Base-by-base conservation (phyloP, 1,140 invertebrate species). In the Atta colombica region DNA sequence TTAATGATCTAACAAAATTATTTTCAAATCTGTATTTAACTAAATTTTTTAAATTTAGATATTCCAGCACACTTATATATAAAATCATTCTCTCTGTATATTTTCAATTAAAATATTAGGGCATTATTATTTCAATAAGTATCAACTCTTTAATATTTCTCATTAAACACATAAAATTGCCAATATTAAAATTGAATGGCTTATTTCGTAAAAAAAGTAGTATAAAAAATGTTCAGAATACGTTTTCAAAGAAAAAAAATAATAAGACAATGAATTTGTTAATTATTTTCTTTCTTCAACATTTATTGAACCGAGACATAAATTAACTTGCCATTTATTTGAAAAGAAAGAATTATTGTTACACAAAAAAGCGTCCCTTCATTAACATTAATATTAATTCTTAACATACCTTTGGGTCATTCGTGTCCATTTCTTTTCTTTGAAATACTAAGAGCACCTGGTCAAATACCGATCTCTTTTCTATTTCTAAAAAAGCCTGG, bases 351-450 rank as follows among this genome's bases (percentile, higher is more conserved):
- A 84, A 45, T 74, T 8, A 16, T 74, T 84, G 61, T 84, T 45
- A 45, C 18, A 8, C n/a, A 53, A 25, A n/a, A 51, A 49, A 18
- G 0, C 8, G 8, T 1, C 14, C 45, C 18, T 82, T 84, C 69
- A 25, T 60, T 72, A 72, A 82, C 25, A 12, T 84, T 84, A 84
- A 75, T 74, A 63, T 74, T 28, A 75, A 31, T 31, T 31, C 31
- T 31, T 31, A 31, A 31, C 28, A 28, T 4, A 31, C 0, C 31
- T 31, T 31, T 31, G 31, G 31, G 31, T 31, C 31, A 31, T 31
- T 31, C 3, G 31, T 31, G 31, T 31, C 31, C 31, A 31, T 31
- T 31, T 31, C 3, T 31, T 31, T 31, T 31, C 0, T 31, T 3
- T 31, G 31, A 31, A 31, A 31, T 31, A 31, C 31, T 31, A 31